Percentiles rank a stretch among this genome's conserved stretches.
phyloP scores from a whole-genome alignment of 2,888 invertebrate genomes.

The Amphipyra berbera region DNA sequence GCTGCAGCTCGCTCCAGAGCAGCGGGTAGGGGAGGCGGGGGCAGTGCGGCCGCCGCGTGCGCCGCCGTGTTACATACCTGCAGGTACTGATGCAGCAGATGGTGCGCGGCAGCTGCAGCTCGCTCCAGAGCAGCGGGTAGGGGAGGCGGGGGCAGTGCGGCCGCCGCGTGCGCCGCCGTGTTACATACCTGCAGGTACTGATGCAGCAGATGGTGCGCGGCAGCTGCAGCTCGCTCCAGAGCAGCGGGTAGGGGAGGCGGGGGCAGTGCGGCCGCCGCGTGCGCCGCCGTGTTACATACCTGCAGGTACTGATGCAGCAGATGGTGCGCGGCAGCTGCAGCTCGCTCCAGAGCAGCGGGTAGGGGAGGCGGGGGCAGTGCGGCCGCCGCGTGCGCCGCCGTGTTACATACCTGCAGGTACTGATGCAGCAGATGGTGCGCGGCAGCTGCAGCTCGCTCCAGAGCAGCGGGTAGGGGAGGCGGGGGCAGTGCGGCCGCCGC shows the following conservation, averaged over 20 bases:
- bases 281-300: conserved; percentile 72
- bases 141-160: conserved; percentile 84
- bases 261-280: conserved; percentile 83
- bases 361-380: conserved; percentile 85
- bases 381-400: conserved; percentile 80
- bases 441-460: conserved; percentile 83
- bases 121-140: conserved; percentile 82
- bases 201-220: conserved; percentile 84
- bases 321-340: conserved; percentile 84
- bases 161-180: conserved; percentile 79
- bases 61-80: conserved; percentile 75
- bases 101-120: conserved; percentile 84
- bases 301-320: conserved; percentile 85
- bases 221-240: conserved; percentile 82
- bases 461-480: conserved; percentile 81
- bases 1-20: conserved; percentile 83
- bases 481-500: conserved; percentile 85
- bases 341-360: conserved; percentile 81
- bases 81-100: conserved; percentile 83
- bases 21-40: conserved; percentile 83
- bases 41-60: conserved; percentile 82
- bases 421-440: conserved; percentile 85
- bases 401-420: conserved; percentile 75
- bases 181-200: conserved; percentile 80
- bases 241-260: conserved; percentile 83